These are phyloP conservation scores for Cyanoramphus novaezelandiae DNA, from an alignment of 2,113 vertebrate genomes.

Conservation along the genomic window DNA sequence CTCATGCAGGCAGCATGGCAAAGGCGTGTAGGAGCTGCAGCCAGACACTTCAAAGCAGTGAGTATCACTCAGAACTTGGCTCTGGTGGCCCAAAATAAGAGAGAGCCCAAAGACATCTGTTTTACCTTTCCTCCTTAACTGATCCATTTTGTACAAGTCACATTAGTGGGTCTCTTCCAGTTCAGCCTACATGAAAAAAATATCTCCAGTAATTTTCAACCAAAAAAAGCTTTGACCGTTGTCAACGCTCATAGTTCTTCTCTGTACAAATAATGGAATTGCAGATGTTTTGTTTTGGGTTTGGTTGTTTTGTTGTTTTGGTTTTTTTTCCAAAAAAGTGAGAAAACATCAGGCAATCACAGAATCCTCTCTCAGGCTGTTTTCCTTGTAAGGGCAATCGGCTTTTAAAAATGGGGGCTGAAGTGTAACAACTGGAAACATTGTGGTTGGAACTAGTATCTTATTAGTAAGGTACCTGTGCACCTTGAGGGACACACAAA, in stretches of 20 bases:
- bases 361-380: neutral
- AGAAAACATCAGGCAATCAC: neutral
- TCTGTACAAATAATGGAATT: neutral
- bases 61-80: neutral
- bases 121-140: neutral
- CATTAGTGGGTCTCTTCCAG: neutral
- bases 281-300: neutral
- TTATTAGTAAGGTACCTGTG: fast-evolving
- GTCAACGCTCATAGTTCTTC: neutral
- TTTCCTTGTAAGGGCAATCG: neutral
- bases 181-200: neutral
- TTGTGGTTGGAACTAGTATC: neutral
- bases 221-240: neutral
- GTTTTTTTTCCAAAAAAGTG: neutral
- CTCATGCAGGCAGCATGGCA: neutral
- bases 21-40: neutral
- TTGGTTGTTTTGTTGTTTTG: neutral
- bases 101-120: neutral
- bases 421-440: neutral
- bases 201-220: neutral
- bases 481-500: neutral
- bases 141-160: neutral
- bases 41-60: neutral
- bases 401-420: neutral
- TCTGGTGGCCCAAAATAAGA: neutral